Evolutionary conservation across 2,797 vertebrate genomes (phyloP).

Genomic region (Staurois parvus): DNA sequence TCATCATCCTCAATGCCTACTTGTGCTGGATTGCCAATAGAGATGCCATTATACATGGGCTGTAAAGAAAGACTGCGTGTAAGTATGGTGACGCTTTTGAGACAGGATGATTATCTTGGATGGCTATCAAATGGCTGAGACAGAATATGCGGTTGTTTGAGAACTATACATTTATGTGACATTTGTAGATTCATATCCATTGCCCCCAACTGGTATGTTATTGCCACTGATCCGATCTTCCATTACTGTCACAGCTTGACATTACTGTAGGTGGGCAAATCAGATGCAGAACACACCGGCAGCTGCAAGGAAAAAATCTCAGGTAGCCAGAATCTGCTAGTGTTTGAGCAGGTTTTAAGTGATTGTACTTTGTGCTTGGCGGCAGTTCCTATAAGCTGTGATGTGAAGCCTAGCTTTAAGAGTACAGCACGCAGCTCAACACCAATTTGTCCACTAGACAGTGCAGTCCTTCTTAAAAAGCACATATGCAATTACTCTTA

Average conservation of each 20-base stretch:
- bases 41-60: not conserved
- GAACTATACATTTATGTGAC: too few relatives aligned
- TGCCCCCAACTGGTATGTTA: not conserved
- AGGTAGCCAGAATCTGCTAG: not conserved
- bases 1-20: not conserved
- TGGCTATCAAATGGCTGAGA: too few relatives aligned
- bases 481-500: constrained; percentile 33
- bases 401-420: not conserved
- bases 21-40: not conserved
- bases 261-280: not conserved
- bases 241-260: not conserved
- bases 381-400: not conserved
- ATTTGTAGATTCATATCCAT: not conserved
- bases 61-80: not conserved
- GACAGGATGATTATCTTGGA: too few relatives aligned
- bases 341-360: not conserved
- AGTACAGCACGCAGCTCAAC: not conserved
- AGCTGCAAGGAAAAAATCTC: not conserved
- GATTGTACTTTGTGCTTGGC: not conserved
- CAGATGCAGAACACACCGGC: not conserved
- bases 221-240: not conserved
- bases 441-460: not conserved
- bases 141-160: too few relatives aligned
- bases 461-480: not conserved
- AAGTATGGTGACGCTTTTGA: too few relatives aligned